A percentile compares a stretch with the other conserved stretches of the same genome.
Evolutionary conservation across 2,888 invertebrate species (phyloP).

Genomic region (Hydriomena furcata): DNA sequence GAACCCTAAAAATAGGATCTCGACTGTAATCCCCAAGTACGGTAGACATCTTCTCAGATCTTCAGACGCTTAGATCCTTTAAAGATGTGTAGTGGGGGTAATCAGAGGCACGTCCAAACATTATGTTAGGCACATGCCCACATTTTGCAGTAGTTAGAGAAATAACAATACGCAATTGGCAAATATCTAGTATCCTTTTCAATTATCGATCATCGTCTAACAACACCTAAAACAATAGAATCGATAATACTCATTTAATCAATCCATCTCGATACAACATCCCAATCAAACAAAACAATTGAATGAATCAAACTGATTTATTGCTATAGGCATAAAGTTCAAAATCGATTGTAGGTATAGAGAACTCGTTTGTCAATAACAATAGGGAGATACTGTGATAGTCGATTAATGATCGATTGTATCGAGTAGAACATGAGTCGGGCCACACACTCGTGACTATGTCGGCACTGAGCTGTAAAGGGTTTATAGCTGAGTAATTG

Average conservation of each 20-base stretch:
- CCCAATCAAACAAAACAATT: background rate
- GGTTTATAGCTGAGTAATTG: constrained; percentile 29
- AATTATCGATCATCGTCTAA: constrained; percentile 33
- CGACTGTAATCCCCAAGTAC: no score
- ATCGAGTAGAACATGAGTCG: constrained; percentile 40
- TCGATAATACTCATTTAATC: constrained; percentile 61
- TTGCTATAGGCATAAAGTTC: constrained; percentile 28
- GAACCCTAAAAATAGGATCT: no score
- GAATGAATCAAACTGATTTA: constrained; percentile 22
- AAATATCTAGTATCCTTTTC: constrained; percentile 6
- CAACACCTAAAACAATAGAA: constrained; percentile 49
- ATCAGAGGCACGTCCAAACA: no score
- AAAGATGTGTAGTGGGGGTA: no score
- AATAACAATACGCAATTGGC: no score
- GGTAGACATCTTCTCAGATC: no score
- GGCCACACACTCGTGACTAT: constrained; percentile 49
- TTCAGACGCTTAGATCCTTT: no score
- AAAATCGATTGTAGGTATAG: constrained; percentile 28
- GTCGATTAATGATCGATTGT: constrained; percentile 54
- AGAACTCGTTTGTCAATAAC: constrained; percentile 48
- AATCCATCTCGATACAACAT: constrained; percentile 37
- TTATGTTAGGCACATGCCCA: no score
- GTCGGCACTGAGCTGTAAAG: constrained; percentile 51
- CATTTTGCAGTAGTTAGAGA: no score
- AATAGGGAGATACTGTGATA: constrained; percentile 45